Conservation (phyloP, 1,140 invertebrate genomes). For the Nephotettix cincticeps region DNA sequence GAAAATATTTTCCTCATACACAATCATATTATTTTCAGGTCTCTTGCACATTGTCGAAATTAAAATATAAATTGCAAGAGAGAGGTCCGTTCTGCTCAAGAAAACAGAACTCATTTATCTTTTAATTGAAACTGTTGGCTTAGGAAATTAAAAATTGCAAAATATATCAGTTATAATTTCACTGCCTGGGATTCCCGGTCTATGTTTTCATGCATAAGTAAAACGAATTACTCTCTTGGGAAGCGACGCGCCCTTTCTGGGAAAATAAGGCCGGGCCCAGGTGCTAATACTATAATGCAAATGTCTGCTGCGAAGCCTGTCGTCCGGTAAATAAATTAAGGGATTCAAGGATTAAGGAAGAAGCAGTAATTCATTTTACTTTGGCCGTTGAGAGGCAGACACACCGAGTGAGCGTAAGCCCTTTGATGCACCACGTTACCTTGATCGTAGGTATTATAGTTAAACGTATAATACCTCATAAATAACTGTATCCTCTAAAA, state of each 20-base stretch:
- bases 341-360: slow-evolving; percentile 21
- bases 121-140: slow-evolving; percentile 13
- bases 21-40: too few species aligned
- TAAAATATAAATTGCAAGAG: too few species aligned
- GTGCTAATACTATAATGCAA: slow-evolving; percentile 23
- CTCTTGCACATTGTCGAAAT: too few species aligned
- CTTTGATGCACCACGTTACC: too few species aligned
- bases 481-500: too few species aligned
- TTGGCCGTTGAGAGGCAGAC: not conserved
- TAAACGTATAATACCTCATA: too few species aligned
- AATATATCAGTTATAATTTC: slow-evolving; percentile 18
- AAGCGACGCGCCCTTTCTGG: not conserved
- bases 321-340: slow-evolving; percentile 21
- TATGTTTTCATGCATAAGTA: slow-evolving; percentile 22
- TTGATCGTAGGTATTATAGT: too few species aligned
- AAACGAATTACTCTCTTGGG: slow-evolving; percentile 21
- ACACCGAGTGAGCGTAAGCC: too few species aligned
- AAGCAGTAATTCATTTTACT: slow-evolving; percentile 19
- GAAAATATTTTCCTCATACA: too few species aligned
- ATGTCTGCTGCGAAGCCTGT: not conserved
- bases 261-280: not conserved
- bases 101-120: slow-evolving; percentile 8
- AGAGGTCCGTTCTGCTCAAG: too few species aligned
- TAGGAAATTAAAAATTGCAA: slow-evolving; percentile 13
- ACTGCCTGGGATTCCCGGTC: not conserved